Conservation (phyloP, 2,888 invertebrate species). For the Prosopocoilus inquinatus region DNA sequence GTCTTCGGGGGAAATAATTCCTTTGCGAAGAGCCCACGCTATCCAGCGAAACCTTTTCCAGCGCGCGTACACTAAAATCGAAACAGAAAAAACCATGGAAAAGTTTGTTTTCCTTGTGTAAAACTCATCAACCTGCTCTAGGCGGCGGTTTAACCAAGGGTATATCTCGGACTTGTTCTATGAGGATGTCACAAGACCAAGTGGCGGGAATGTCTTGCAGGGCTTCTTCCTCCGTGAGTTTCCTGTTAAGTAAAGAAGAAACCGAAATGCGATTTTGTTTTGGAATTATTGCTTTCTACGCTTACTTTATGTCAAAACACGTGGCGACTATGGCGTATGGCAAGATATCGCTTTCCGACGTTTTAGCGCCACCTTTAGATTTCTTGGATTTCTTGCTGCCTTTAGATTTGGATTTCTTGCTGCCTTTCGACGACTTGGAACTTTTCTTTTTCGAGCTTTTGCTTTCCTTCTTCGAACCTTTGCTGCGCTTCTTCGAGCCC, state of each 20-base stretch:
- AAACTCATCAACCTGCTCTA: conserved; percentile 32
- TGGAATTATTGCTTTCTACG: no score
- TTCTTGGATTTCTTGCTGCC: conserved; percentile 13
- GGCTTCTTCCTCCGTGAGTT: conserved; percentile 21
- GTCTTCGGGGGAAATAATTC: conserved; percentile 31
- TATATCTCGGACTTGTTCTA: conserved; percentile 46
- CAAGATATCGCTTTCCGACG: conserved; percentile 7
- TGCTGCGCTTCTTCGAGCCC: conserved; percentile 7
- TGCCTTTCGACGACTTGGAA: conserved; percentile 3
- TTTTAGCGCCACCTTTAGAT: conserved; percentile 8
- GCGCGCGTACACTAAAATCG: conserved; percentile 37
- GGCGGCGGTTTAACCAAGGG: conserved; percentile 43
- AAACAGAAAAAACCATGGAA: neutral
- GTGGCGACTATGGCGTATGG: conserved; percentile 28
- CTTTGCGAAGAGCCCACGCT: conserved; percentile 49
- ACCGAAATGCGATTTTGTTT: neutral
- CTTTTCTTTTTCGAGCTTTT: neutral
- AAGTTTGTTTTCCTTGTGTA: neutral
- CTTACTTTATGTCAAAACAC: conserved; percentile 26
- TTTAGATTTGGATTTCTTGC: conserved; percentile 14
- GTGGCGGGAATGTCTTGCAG: conserved; percentile 43
- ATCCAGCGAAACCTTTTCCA: conserved; percentile 54
- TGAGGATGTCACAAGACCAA: conserved; percentile 44
- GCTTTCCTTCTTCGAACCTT: neutral
- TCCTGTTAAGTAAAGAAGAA: conserved; percentile 20